Evolutionary conservation across 2,797 vertebrate species (phyloP).

Genomic region (Cynopterus sphinx): DNA sequence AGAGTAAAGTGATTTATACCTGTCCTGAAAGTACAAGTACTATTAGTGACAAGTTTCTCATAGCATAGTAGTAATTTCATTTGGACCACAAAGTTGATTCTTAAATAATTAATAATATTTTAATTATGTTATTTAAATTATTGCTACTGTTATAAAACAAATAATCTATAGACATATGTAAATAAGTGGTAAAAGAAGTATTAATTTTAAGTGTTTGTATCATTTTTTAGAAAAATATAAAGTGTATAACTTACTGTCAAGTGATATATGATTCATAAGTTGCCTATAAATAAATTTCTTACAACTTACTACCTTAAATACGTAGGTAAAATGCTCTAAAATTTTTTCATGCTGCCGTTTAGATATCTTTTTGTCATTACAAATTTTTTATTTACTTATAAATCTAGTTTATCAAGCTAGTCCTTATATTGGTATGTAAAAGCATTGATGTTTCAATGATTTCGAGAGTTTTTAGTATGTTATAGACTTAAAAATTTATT

Average conservation of each 20-base stretch:
- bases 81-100: neutral
- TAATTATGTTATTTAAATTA: constrained; percentile 20
- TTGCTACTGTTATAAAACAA: neutral
- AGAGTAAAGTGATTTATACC: constrained; percentile 52
- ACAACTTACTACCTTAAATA: neutral
- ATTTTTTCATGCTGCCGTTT: neutral
- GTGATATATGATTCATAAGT: neutral
- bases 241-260: neutral
- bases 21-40: neutral
- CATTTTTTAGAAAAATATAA: neutral
- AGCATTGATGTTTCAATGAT: neutral
- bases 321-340: neutral
- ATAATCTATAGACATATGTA: neutral
- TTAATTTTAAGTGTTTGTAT: neutral
- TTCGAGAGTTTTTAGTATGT: constrained; percentile 12
- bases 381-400: neutral
- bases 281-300: constrained; percentile 11
- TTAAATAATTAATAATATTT: neutral
- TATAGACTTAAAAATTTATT: neutral
- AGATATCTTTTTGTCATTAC: neutral
- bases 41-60: neutral
- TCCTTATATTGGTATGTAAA: neutral
- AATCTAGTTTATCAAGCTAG: neutral
- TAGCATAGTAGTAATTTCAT: neutral
- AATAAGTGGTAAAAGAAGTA: neutral